A percentile compares a stretch with the other conserved stretches of the same genome.
Evolutionary conservation across 2,888 invertebrate species (phyloP).

Genomic region (Nymphalis c-album): DNA sequence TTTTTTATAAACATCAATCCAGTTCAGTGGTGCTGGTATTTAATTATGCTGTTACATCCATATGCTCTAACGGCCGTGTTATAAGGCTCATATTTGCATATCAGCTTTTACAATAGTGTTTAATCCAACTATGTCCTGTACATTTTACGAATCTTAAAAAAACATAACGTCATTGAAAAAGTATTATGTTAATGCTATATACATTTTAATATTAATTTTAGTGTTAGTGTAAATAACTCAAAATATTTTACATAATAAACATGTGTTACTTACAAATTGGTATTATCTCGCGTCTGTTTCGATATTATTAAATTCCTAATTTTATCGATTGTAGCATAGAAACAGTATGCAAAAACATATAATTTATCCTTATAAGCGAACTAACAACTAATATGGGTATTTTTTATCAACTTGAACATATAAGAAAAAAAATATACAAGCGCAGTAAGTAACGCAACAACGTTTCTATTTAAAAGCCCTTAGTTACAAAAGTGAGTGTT

Average conservation of each 20-base stretch:
- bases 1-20: too few species aligned
- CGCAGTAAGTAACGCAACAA: conserved; percentile 13
- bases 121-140: too few species aligned
- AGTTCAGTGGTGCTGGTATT: too few species aligned
- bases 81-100: too few species aligned
- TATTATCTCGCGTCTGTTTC: background rate
- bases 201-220: too few species aligned
- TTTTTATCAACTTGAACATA: conserved; percentile 10
- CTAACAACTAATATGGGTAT: conserved; percentile 10
- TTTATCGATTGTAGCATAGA: background rate
- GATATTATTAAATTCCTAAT: background rate
- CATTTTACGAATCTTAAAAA: too few species aligned
- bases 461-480: conserved; percentile 34
- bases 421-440: conserved; percentile 17
- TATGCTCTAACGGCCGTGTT: too few species aligned
- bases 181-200: too few species aligned
- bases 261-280: background rate
- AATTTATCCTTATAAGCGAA: conserved; percentile 6
- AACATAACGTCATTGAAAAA: too few species aligned
- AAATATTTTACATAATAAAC: background rate
- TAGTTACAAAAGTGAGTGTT: conserved; percentile 47
- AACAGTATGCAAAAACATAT: background rate
- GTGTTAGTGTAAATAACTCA: background rate
- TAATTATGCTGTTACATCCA: too few species aligned
- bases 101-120: too few species aligned